phyloP scores from a whole-genome alignment of 1,140 invertebrate species.

The Neotoxoptera formosana region DNA sequence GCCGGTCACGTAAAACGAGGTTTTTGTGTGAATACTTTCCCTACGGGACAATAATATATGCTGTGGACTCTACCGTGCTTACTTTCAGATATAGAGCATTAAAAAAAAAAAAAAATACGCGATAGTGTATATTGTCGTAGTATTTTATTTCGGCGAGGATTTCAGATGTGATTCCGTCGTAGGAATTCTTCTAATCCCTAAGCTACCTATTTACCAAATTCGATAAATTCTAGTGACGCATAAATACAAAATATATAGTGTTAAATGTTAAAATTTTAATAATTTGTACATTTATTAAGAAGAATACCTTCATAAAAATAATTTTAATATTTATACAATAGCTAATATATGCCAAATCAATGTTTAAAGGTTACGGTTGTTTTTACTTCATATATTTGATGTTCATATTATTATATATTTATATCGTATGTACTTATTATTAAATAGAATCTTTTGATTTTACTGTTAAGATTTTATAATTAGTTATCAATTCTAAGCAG shows the following conservation, averaged over 20 bases:
- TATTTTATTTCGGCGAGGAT: not conserved
- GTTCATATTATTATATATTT: not conserved
- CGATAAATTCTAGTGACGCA: not conserved
- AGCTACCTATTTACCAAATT: not conserved
- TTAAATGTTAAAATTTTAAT: not conserved
- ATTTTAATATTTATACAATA: not conserved
- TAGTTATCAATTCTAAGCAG: not conserved
- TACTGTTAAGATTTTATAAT: not conserved
- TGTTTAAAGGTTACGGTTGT: not conserved
- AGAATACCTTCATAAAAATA: not conserved
- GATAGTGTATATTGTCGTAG: not conserved
- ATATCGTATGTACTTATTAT: not conserved
- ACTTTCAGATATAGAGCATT: conserved; percentile 32
- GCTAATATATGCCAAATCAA: not conserved
- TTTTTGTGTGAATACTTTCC: conserved; percentile 48
- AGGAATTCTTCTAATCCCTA: not conserved
- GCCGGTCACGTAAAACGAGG: conserved; percentile 47
- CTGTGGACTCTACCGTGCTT: conserved; percentile 4
- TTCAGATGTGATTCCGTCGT: not conserved
- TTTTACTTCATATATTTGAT: not conserved
- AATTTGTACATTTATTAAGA: not conserved
- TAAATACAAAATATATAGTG: not conserved
- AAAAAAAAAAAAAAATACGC: conserved; percentile 12
- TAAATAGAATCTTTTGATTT: not conserved
- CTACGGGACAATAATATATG: not conserved